These are phyloP conservation scores for Ophonus ardosiacus DNA, from an alignment of 2,888 invertebrate genomes.

Conservation along the genomic window DNA sequence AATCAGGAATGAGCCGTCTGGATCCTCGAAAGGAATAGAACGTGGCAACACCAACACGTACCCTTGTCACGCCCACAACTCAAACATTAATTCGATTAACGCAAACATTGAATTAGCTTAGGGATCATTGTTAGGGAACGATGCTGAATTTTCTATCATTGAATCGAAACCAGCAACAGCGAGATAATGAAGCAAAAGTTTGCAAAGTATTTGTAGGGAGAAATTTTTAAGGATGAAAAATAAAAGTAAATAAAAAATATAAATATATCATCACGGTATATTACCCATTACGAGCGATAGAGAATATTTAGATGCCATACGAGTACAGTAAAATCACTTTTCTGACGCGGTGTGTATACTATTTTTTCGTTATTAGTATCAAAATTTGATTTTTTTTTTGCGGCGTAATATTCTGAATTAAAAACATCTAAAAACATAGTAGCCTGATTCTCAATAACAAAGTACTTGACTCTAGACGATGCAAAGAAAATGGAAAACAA, in stretches of 20 bases:
- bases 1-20: conserved; percentile 32
- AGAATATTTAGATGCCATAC: too few species aligned
- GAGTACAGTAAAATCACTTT: too few species aligned
- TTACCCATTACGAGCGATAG: too few species aligned
- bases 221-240: background rate
- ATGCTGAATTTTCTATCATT: conserved; percentile 20
- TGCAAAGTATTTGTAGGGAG: background rate
- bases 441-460: too few species aligned
- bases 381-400: too few species aligned
- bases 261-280: too few species aligned
- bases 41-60: background rate
- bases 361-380: too few species aligned
- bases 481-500: too few species aligned
- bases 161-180: background rate
- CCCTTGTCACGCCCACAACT: conserved; percentile 40
- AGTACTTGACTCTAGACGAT: too few species aligned
- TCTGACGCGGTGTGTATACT: too few species aligned
- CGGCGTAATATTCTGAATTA: too few species aligned
- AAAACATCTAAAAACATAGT: too few species aligned
- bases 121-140: conserved; percentile 25
- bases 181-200: background rate
- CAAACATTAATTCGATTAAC: conserved; percentile 46
- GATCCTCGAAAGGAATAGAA: background rate
- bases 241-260: background rate
- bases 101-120: conserved; percentile 38